Base-by-base conservation (phyloP, 2,113 vertebrate species). In the Arvicanthis niloticus region DNA sequence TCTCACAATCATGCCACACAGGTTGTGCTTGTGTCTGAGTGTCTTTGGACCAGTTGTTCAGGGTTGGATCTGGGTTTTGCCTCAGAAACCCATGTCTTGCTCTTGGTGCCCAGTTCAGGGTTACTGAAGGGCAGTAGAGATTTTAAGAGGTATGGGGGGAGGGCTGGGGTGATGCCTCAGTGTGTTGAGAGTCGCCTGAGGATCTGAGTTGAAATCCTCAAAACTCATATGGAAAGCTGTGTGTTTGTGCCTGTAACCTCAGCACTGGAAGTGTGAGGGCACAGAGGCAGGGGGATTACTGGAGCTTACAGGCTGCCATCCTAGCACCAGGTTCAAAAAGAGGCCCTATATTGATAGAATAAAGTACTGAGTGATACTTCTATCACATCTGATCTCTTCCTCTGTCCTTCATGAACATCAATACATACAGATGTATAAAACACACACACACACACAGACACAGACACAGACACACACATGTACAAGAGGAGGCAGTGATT, bases 401-500 rank as follows among this genome's bases (percentile, higher is more conserved):
- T 26, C 37, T 67, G 60, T 16, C 29, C 29, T 86, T 65, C 29
- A 67, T 48, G 8, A 21, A 60, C 56, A 84, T 56, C 80, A 26
- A 29, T 42, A 26, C 21, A n/a, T 40, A 40, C 56, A 84, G 56
- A 60, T 84, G n/a, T 84, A 8, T 60, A 40, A 84, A 7, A 60
- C 22, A 80, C 53, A 26, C 19, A 1, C 21, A 3, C 7, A 37
- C 29, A 19, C 75, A 31, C 34, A n/a, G 37, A 73, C n/a, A 60
- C 22, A 80, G 37, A 26, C 19, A 1, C 21, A 3, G 3, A 37
- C 29, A 19, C 75, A 31, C 34, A n/a, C 21, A 40, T 0, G 3
- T 21, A n/a, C 5, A 26, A 34, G 10, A 22, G 7, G 9, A 11
- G 3, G 0, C 4, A 81, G 21, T 72, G 53, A 40, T 26, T n/a